phyloP scores from a whole-genome alignment of 2,113 vertebrate species.

The Cololabis saira region DNA sequence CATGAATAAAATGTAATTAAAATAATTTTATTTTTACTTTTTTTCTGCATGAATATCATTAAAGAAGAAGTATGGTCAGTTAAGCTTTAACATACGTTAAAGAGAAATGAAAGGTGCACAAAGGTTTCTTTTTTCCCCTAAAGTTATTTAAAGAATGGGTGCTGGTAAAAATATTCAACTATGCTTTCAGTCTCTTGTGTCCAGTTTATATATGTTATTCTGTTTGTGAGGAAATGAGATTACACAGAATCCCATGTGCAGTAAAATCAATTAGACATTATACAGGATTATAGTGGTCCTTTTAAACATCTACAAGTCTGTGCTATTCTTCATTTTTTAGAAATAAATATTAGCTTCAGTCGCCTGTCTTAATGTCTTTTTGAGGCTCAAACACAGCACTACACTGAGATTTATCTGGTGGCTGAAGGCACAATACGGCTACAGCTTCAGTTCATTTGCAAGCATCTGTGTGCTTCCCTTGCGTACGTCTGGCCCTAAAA shows the following conservation, averaged over 20 bases:
- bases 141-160: no score
- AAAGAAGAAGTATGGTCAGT: no score
- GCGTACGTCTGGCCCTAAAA: constrained; percentile 34
- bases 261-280: constrained; percentile 2
- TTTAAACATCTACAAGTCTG: not conserved
- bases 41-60: no score
- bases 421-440: constrained; percentile 24
- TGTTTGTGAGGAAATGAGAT: not conserved
- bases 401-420: constrained; percentile 31
- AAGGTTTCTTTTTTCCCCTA: no score
- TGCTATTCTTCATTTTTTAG: not conserved
- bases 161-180: no score
- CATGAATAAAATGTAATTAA: no score
- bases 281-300: not conserved
- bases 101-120: no score
- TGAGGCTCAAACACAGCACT: constrained; percentile 18
- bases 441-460: constrained; percentile 53
- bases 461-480: constrained; percentile 43
- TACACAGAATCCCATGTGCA: not conserved
- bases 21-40: no score
- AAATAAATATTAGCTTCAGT: constrained; percentile 45
- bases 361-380: constrained; percentile 11
- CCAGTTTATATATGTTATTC: not conserved
- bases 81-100: no score
- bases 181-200: not conserved